Evolutionary conservation across 2,113 vertebrate species (phyloP).

Genomic region (zebrafish (Danio rerio)): GRCz12tu NC_133193.1:24505501-24506000

Average conservation of each 20-base stretch:
- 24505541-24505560: background rate
- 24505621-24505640: conserved; percentile 44
- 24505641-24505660: conserved; percentile 52
- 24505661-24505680: conserved; percentile 43
- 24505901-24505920: conserved; percentile 62
- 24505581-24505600: conserved; percentile 17
- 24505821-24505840: conserved; percentile 21
- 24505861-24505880: conserved; percentile 81
- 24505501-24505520: background rate
- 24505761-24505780: conserved; percentile 52
- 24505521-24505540: background rate
- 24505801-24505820: conserved; percentile 52
- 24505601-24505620: conserved; percentile 37
- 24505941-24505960: conserved; percentile 65
- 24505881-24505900: conserved; percentile 73
- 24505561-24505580: conserved; percentile 18
- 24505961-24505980: conserved; percentile 66
- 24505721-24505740: conserved; percentile 41
- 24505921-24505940: conserved; percentile 72
- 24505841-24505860: conserved; percentile 55
- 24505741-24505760: conserved; percentile 52
- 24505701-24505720: conserved; percentile 43
- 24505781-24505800: conserved; percentile 48
- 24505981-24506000: conserved; percentile 71
- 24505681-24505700: conserved; percentile 45